Base-by-base conservation (phyloP, 2,113 vertebrate species). In the Bubo blakistoni region DNA sequence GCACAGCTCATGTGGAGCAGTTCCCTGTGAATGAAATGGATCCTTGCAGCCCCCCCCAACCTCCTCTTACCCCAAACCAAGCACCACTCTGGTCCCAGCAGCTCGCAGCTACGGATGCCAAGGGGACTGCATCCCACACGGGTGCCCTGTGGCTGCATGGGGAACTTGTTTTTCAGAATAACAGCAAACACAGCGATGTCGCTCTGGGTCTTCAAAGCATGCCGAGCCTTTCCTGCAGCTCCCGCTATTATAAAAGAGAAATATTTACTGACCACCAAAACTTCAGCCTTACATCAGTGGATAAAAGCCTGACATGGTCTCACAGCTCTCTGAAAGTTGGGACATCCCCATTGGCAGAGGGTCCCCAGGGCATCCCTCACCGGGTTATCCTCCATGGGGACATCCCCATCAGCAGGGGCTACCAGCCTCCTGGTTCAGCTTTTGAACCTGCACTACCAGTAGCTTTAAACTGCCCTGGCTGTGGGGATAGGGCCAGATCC, bases 61-160 rank as follows among this genome's bases (percentile, higher is more conserved):
- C 24, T 54, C 26, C 8, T 15, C 26, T 49, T 1, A 0, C 62
- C 49, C 29, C 49, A 86, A 58, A 77, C 7, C 51, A 40, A 11
- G 34, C 21, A 54, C 34, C 46, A 15, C 46, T 0, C 0, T 26
- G 27, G 29, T 40, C 30, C 44, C 15, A 32, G 40, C 30, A 73
- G 30, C 66, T 72, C 3, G 0, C 24, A 71, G 51, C 32, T 25
- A 16, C 24, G 0, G 2, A 19, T 20, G 51, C 79, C 79, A 32
- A 59, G 44, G 38, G 8, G 8, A 54, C 25, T 1, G 0, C 24
- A 11, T 25, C 58, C 51, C 10, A 7, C 1, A 2, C 44, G 21
- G 24, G 19, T 52, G 38, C 27, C 71, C 38, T 66, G 47, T 42
- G 52, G 3, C 5, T 22, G 16, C 3, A 2, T 36, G 21, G 5